Base-by-base conservation (phyloP, 2,888 invertebrate species). In the Frankliniella intonsa region DNA sequence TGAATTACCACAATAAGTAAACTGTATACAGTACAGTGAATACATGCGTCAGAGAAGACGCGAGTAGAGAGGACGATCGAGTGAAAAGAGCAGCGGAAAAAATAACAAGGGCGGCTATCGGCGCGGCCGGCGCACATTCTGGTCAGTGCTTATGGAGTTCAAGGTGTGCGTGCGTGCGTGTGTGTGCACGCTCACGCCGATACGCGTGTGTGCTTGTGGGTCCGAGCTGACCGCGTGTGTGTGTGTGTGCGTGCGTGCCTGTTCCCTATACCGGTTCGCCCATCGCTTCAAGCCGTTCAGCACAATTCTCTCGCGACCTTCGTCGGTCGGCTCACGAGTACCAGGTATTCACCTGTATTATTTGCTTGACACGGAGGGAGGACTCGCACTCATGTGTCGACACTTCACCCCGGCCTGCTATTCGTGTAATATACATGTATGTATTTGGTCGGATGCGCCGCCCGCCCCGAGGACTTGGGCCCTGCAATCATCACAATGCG, bases 81-180 rank as follows among this genome's bases (percentile, higher is more conserved):
- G 55, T 1, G 55, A 55, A 55, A 55, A 55, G 62, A 62, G 62
- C 17, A 55, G 19, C n/a, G 62, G 62, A 12, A n/a, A 55, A 62
- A 62, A n/a, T 17, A 17, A 14, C 19, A 62, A n/a, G 62, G 62
- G 14, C 19, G 62, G 14, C 62, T n/a, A 14, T 14, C 62, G 17
- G 62, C 62, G 14, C 62, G 62, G 62, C 62, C 62, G 62, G 62
- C 12, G 69, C 25, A 22, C 25, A 76, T 76, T 25, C 69, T 76
- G 69, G 69, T 76, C 69, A 76, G 69, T 76, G 69, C 69, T 22
- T 25, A 76, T 76, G 69, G 69, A 76, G 69, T 76, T 76, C 69
- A 76, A 76, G 69, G 69, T 25, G 22, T 22, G 38, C 38, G 38
- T 5, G 38, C 38, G 38, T 38, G 38, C 38, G 38, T 38, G 38